Evolutionary conservation across 2,888 invertebrate species (phyloP), one percentile per base, ranked within the genome.

Genomic region (Acrobeloides nanus): DNA sequence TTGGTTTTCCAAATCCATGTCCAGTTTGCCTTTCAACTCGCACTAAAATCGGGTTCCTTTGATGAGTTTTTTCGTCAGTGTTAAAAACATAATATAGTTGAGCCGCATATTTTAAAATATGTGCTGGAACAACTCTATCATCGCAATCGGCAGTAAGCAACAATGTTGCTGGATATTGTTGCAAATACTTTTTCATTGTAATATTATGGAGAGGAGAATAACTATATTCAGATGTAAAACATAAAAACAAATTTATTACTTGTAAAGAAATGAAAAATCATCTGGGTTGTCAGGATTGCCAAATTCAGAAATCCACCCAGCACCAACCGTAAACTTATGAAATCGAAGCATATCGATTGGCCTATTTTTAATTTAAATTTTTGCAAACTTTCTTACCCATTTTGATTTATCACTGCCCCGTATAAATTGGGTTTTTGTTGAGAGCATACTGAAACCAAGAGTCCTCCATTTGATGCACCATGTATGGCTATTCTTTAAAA

Each of bases 81-180:
- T 25, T 45, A 25, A 58, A 31, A 20, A 80, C 81, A 69, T 87
- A 80, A 74, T 97, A 95, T 51, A 97, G 79, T 65, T 86, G 82
- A 1, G 95, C 92, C 51, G 87, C 84, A 77, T 85, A 88, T 79
- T 97, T 97, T 38, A 93, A 81, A 52, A 92, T 90, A 80, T 97
- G 97, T 59, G 90, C 81, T 40, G 95, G 95, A 59, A 93, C 93
- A 57, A 97, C 95, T 62, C 95, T 83, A 79, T 95, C 93, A 79
- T 95, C 93, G 77, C 95, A 93, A 80, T 95, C 93, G 18, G 89
- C 93, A n/a, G 93, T 93, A 62, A 89, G 78, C 52, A 95, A 81
- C 57, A 97, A 79, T 18, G 85, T 85, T 17, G 92, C 84, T 5
- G 95, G 95, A 81, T 92, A 95, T 76, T 89, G 83, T 8, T 59